Percentiles rank a stretch among this genome's conserved stretches.
Evolutionary conservation across 2,113 vertebrate species (phyloP).

Genomic region (Lagopus leucura): DNA sequence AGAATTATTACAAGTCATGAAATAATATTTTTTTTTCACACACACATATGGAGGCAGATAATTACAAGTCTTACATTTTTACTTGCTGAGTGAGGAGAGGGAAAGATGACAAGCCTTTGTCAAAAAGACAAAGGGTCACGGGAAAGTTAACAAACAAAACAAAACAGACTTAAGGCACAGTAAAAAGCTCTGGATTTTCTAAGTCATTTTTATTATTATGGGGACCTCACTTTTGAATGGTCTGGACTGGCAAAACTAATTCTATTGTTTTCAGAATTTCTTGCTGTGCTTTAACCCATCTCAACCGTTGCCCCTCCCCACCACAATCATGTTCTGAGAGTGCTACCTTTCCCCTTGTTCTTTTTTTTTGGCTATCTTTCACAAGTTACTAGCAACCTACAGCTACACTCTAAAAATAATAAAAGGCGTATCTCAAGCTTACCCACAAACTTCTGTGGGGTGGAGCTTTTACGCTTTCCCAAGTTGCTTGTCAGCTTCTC

Average conservation of each 20-base stretch:
- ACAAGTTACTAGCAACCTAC: not conserved
- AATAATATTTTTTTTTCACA: not conserved
- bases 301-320: not conserved
- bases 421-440: slow-evolving; percentile 76
- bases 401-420: not conserved
- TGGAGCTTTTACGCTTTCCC: slow-evolving; percentile 99
- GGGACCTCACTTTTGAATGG: not conserved
- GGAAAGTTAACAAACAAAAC: not conserved
- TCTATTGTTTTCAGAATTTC: not conserved
- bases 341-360: not conserved
- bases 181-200: not conserved
- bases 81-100: not conserved
- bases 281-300: not conserved
- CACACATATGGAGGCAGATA: not conserved
- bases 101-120: not conserved
- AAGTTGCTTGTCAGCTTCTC: slow-evolving; percentile 94
- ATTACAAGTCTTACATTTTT: not conserved
- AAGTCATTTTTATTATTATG: not conserved
- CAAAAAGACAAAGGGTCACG: not conserved
- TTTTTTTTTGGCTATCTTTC: not conserved
- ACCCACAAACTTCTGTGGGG: slow-evolving; percentile 99
- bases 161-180: not conserved
- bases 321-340: not conserved
- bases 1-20: slow-evolving; percentile 7
- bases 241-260: not conserved